Evolutionary conservation across 2,888 invertebrate species (phyloP).

Genomic region (Rhingia campestris): DNA sequence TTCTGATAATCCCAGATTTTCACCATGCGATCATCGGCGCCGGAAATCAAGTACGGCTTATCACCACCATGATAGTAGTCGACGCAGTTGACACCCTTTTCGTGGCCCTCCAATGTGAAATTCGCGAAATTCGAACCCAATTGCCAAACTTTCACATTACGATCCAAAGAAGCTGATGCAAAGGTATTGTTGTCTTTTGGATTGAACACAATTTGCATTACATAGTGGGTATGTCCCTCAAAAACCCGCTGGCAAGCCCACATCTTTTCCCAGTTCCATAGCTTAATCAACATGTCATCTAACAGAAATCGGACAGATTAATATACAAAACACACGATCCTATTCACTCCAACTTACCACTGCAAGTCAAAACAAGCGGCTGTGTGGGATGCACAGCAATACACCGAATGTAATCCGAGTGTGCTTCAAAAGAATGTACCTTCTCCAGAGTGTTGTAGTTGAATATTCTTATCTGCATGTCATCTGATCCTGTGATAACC

Average conservation of each 20-base stretch:
- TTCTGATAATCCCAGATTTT: constrained; percentile 99
- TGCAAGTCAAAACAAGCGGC: constrained; percentile 97
- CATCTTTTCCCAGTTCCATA: constrained; percentile 99
- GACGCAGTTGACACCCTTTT: constrained; percentile 99
- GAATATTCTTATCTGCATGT: constrained; percentile 96
- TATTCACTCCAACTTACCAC: constrained; percentile 86
- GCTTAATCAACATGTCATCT: constrained; percentile 99
- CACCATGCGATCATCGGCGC: constrained; percentile 98
- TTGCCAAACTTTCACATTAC: constrained; percentile 99
- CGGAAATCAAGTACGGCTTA: constrained; percentile 99
- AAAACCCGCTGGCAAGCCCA: constrained; percentile 99
- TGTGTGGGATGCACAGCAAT: constrained; percentile 99
- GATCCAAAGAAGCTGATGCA: constrained; percentile 98
- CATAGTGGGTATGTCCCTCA: constrained; percentile 99
- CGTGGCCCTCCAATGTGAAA: constrained; percentile 98
- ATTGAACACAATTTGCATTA: constrained; percentile 99
- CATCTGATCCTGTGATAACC: constrained; percentile 98
- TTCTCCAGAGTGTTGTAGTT: constrained; percentile 99
- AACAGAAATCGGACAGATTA: constrained; percentile 61
- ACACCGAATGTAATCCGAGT: constrained; percentile 98
- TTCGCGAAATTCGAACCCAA: constrained; percentile 98
- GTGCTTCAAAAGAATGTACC: constrained; percentile 98
- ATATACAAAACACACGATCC: constrained; percentile 10
- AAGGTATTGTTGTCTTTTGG: constrained; percentile 99
- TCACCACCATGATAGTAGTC: constrained; percentile 99